Conservation (phyloP, 1,140 invertebrate species). For the Bombus ignitus region DNA sequence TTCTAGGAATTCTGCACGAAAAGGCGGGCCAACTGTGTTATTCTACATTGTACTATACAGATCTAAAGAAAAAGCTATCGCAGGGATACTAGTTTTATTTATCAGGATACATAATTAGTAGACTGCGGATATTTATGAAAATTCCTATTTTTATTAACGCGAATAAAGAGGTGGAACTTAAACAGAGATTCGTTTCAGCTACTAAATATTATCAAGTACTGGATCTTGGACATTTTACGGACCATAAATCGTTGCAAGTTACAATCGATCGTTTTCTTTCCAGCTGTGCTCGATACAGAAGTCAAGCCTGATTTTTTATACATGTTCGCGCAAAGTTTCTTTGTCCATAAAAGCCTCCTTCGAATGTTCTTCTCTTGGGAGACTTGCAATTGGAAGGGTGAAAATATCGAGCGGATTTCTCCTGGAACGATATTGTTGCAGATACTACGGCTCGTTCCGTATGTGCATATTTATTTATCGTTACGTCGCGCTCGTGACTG, state of each 20-base stretch:
- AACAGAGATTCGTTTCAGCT: too few relatives aligned
- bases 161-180: too few relatives aligned
- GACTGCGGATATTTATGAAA: too few relatives aligned
- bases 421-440: not conserved
- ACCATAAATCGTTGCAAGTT: too few relatives aligned
- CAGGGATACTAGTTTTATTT: too few relatives aligned
- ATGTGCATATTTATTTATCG: constrained; percentile 41
- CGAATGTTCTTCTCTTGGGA: not conserved
- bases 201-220: too few relatives aligned
- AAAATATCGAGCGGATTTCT: not conserved
- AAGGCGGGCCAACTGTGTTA: not conserved
- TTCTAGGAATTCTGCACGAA: constrained; percentile 20
- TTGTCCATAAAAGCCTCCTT: not conserved
- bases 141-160: too few relatives aligned
- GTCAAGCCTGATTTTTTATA: not conserved
- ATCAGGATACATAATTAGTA: too few relatives aligned
- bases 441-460: not conserved
- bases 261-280: too few relatives aligned
- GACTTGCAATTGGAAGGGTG: not conserved
- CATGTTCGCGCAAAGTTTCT: not conserved
- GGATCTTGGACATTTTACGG: too few relatives aligned
- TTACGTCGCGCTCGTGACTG: not conserved
- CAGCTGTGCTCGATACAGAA: too few relatives aligned
- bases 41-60: not conserved
- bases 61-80: too few relatives aligned